phyloP scores from a whole-genome alignment of 2,888 invertebrate genomes.

The Ommatoiulus sabulosus region DNA sequence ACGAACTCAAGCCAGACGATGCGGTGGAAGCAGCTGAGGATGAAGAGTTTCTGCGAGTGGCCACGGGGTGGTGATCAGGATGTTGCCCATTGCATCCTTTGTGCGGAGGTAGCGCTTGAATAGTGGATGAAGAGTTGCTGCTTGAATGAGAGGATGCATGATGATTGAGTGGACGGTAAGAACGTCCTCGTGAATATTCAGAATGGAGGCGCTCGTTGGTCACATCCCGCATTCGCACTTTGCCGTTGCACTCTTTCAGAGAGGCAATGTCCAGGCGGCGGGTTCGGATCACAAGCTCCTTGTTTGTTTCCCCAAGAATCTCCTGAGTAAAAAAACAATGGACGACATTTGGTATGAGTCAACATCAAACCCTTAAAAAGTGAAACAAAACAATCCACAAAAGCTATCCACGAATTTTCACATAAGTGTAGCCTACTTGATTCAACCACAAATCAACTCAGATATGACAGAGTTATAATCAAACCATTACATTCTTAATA shows the following conservation, averaged over 20 bases:
- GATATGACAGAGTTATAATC: too few species aligned
- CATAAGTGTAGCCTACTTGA: too few species aligned
- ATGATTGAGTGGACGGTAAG: slow-evolving; percentile 28
- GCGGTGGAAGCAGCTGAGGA: slow-evolving; percentile 49
- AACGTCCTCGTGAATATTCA: slow-evolving; percentile 41
- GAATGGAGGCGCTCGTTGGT: slow-evolving; percentile 51
- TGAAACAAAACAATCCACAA: background rate
- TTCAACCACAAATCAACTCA: too few species aligned
- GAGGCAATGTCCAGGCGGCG: slow-evolving; percentile 32
- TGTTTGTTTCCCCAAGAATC: slow-evolving; percentile 40
- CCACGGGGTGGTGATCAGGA: slow-evolving; percentile 13
- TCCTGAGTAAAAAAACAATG: background rate
- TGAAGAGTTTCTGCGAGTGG: slow-evolving; percentile 26
- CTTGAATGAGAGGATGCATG: slow-evolving; percentile 3
- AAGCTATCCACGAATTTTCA: too few species aligned
- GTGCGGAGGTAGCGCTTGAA: slow-evolving; percentile 45
- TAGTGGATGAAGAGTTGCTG: slow-evolving; percentile 6
- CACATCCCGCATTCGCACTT: slow-evolving; percentile 51
- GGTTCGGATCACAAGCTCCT: slow-evolving; percentile 41
- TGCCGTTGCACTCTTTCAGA: slow-evolving; percentile 23
- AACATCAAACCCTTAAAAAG: background rate
- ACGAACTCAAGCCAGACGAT: slow-evolving; percentile 37
- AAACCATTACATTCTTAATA: too few species aligned
- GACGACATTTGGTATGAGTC: background rate
- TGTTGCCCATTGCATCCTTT: background rate